phyloP scores from a whole-genome alignment of 2,797 vertebrate genomes.

The Phrynocephalus vlangalii region DNA sequence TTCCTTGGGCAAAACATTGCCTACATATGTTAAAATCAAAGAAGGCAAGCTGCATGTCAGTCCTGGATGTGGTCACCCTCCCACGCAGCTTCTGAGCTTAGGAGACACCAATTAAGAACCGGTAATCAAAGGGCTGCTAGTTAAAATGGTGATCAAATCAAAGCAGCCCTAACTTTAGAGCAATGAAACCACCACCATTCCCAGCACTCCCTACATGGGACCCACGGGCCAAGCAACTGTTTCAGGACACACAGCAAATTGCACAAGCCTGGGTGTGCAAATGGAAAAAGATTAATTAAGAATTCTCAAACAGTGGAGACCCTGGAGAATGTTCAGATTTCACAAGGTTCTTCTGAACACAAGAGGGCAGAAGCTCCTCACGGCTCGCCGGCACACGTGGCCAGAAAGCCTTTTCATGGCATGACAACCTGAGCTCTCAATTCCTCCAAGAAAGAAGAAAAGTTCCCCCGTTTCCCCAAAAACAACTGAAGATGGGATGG shows the following conservation, averaged over 20 bases:
- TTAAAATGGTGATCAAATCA: not conserved
- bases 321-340: not conserved
- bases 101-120: fast-evolving
- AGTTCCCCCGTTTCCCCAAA: not conserved
- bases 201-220: not conserved
- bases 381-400: not conserved
- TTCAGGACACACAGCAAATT: not conserved
- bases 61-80: too few species aligned
- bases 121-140: not conserved
- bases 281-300: not conserved
- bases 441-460: not conserved
- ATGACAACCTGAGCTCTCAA: not conserved
- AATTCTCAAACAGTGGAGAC: not conserved
- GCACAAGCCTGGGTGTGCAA: not conserved
- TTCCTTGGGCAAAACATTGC: not conserved
- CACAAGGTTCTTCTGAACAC: not conserved
- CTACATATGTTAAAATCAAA: not conserved
- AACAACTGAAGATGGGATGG: not conserved
- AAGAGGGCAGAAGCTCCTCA: not conserved
- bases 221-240: fast-evolving
- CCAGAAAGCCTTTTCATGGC: not conserved
- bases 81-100: not conserved
- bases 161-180: not conserved
- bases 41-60: too few species aligned
- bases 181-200: not conserved